phyloP scores from a whole-genome alignment of 2,113 vertebrate species.

The Plotosus lineatus region DNA sequence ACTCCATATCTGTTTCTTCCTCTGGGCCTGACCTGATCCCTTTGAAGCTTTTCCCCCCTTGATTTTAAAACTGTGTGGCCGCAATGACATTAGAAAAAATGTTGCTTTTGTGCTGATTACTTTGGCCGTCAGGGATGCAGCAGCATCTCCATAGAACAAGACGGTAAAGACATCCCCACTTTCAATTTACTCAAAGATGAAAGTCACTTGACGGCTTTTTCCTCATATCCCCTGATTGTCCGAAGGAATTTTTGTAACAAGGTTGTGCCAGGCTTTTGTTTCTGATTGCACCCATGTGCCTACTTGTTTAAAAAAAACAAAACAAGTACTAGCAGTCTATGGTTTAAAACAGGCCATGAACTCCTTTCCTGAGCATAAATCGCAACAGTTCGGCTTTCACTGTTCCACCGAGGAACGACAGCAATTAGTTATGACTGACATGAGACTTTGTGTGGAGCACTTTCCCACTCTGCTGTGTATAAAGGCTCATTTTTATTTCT shows the following conservation, averaged over 20 bases:
- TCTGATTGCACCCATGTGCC: neutral
- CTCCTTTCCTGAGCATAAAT: neutral
- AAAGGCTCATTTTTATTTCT: neutral
- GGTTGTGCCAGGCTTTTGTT: neutral
- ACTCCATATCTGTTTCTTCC: neutral
- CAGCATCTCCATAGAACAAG: neutral
- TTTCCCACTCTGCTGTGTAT: neutral
- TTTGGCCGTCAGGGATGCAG: neutral
- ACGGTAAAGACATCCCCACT: neutral
- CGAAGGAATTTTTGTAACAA: neutral
- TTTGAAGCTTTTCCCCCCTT: conserved; percentile 9
- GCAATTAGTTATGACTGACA: neutral
- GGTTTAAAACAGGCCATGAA: neutral
- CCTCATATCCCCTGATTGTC: neutral
- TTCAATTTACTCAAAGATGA: neutral
- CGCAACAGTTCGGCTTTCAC: neutral
- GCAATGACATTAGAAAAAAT: conserved; percentile 40
- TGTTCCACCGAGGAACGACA: neutral
- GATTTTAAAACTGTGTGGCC: conserved; percentile 11
- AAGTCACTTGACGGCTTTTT: neutral
- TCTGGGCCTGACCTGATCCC: neutral
- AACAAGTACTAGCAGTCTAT: neutral
- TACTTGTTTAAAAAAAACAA: no score
- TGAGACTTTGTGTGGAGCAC: no score
- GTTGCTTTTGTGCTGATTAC: neutral